Base-by-base conservation (phyloP, 2,797 vertebrate genomes). In the Molossus molossus region DNA sequence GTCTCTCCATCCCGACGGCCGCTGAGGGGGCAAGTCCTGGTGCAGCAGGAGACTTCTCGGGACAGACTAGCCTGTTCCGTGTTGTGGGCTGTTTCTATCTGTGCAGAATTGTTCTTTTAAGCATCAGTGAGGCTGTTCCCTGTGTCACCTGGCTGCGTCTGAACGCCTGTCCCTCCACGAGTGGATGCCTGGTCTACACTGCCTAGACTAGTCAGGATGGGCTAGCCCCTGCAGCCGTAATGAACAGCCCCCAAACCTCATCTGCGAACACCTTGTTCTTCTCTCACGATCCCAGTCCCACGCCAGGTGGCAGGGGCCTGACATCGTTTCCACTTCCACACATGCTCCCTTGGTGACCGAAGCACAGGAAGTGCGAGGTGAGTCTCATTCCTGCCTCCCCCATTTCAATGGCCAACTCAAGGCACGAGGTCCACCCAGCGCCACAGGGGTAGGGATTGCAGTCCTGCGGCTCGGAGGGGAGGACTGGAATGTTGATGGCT, bases 401-500 rank as follows among this genome's bases (percentile, higher is more conserved):
- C 25, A 18, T 81, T 87, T 90, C 40, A 45, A 6, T 5, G 40
- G 40, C 40, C 6, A 45, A 45, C 40, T 45, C 40, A 45, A 45
- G 40, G 4, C 40, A 45, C 3, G 33, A 3, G 40, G 40, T 45
- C 40, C 40, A 6, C 40, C 40, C 6, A 6, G 40, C 40, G 40
- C 6, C 40, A 45, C 40, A 45, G 40, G 40, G 25, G 17, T 9
- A 40, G 14, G 72, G 45, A 76, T 72, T 20, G 10, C n/a, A 67
- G 3, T 65, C 29, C 27, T 81, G 21, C 17, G 0, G 3, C 4
- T 77, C 29, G 70, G 84, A 65, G 69, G 10, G 20, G 50, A 53
- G n/a, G 77, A 89, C 37, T 45, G 23, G 70, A 96, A 29, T 79
- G 69, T 80, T 88, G n/a, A n/a, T 14, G 40, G 82, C 76, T 69